These are phyloP conservation scores for Euura saliciscinereae DNA, from an alignment of 1,140 invertebrate genomes.

Conservation along the genomic window DNA sequence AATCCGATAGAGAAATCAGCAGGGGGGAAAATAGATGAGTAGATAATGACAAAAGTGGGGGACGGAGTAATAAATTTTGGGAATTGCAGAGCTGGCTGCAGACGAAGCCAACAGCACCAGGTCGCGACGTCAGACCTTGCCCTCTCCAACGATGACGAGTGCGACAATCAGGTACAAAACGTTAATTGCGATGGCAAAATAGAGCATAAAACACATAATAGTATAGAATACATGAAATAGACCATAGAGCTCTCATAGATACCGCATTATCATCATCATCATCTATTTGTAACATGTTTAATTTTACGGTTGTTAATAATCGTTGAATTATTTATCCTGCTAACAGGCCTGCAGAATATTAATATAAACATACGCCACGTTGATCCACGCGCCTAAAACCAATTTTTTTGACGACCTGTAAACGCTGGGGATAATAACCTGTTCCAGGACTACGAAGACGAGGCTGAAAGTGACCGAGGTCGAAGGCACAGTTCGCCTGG, in stretches of 20 bases:
- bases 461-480: constrained; percentile 52
- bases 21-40: not conserved
- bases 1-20: not conserved
- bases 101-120: constrained; percentile 54
- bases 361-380: no score
- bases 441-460: constrained; percentile 57
- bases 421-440: constrained; percentile 1
- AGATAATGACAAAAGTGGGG: not conserved
- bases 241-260: not conserved
- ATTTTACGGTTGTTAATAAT: no score
- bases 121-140: constrained; percentile 60
- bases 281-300: no score
- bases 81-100: constrained; percentile 54
- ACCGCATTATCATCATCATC: no score
- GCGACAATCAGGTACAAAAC: constrained; percentile 57
- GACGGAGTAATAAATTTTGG: constrained; percentile 16
- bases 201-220: constrained; percentile 20
- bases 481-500: constrained; percentile 56
- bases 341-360: no score
- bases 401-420: no score
- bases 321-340: no score
- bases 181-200: not conserved
- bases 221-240: not conserved
- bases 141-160: constrained; percentile 61
- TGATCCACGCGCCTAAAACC: no score